A percentile compares a stretch with the other conserved stretches of the same genome.
Evolutionary conservation across 2,113 vertebrate genomes (phyloP).

Genomic region (Labeo rohita): DNA sequence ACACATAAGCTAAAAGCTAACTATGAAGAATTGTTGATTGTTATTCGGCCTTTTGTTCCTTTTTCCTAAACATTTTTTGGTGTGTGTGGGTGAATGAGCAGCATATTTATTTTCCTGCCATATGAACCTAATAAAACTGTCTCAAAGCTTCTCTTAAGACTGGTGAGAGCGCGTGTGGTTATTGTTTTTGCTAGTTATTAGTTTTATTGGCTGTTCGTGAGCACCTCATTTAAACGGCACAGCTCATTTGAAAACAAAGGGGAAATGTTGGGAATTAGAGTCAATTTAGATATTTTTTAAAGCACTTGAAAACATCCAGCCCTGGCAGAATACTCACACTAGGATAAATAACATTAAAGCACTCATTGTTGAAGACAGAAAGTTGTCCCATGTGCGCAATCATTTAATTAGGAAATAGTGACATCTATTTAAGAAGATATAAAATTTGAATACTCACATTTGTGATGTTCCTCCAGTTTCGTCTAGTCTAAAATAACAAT

Average conservation of each 20-base stretch:
- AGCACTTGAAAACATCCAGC: conserved; percentile 32
- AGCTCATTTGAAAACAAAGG: conserved; percentile 54
- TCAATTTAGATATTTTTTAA: conserved; percentile 52
- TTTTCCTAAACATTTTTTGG: conserved; percentile 64
- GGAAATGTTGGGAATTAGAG: conserved; percentile 51
- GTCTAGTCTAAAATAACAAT: background rate
- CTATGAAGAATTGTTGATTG: conserved; percentile 60
- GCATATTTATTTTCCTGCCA: conserved; percentile 52
- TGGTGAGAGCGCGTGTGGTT: conserved; percentile 32
- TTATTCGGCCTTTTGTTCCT: conserved; percentile 63
- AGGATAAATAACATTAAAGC: background rate
- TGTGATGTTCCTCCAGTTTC: background rate
- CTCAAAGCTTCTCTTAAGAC: conserved; percentile 28
- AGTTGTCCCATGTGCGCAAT: background rate
- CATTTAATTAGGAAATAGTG: background rate
- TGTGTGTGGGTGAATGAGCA: conserved; percentile 52
- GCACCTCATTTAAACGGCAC: conserved; percentile 49
- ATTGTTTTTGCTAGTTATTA: conserved; percentile 59
- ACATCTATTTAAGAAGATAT: background rate
- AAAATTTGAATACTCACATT: background rate
- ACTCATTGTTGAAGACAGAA: conserved; percentile 3
- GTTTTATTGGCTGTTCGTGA: conserved; percentile 55
- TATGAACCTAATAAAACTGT: conserved; percentile 55
- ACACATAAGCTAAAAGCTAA: conserved; percentile 76
- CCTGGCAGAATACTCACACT: conserved; percentile 21